Base-by-base conservation (phyloP, 2,888 invertebrate species). In the Allacma fusca region DNA sequence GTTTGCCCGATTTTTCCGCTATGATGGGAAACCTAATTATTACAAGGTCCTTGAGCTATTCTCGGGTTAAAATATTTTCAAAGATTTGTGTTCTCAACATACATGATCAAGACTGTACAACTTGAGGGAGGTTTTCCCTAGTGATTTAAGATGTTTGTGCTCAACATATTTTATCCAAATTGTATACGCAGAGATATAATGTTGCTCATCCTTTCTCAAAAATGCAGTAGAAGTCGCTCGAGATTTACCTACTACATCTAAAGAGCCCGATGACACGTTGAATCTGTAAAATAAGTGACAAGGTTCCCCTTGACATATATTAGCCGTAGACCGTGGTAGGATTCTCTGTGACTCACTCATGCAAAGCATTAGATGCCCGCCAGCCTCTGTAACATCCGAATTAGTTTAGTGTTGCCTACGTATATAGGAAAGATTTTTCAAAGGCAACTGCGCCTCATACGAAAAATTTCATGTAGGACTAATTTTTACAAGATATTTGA, bases 281-380 rank as follows among this genome's bases (percentile, higher is more conserved):
- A 50, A 12, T 19, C 50, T n/a, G 50, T 50, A 50, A n/a, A 50
- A 50, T n/a, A 50, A 34, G 19, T 50, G 50, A 50, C 50, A 29
- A 68, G 40, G 34, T n/a, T 68, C 5, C 34, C 68, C 34, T 34
- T 34, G 29, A 68, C 40, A 34, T 40, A 68, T 68, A 40, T 40
- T 34, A 50, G n/a, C 50, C 19, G n/a, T 50, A 50, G 50, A 50
- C 50, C 50, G 50, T 50, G 50, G 50, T 16, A n/a, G 2, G 50
- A 50, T 50, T 16, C 50, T 50, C 50, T 50, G 50, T 50, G 50
- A 50, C 50, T 50, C 50, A 50, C 50, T 50, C 50, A 50, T 50
- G 50, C 50, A 50, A 50, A 34, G 34, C 34, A 34, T 34, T 34
- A 34, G 34, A 7, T 34, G 34, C 34, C 34, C 34, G 34, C 34